Percentiles rank a stretch among this genome's conserved stretches.
These are phyloP conservation scores for Lepilemur septentrionalis DNA, from an alignment of 2,797 vertebrate species.

Conservation along the genomic window DNA sequence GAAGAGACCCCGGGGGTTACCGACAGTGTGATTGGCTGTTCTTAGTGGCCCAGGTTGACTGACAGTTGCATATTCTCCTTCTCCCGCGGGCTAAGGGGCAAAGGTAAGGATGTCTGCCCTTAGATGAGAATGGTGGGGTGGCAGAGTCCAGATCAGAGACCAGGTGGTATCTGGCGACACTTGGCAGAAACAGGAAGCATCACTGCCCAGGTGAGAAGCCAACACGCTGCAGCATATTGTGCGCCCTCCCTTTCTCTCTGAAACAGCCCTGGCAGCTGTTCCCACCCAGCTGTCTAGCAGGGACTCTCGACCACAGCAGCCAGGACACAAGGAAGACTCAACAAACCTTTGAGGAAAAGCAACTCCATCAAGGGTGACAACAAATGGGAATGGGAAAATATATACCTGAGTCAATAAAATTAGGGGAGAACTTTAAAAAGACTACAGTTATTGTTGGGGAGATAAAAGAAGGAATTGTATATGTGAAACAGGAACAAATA, in stretches of 20 bases:
- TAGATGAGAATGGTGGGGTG: not conserved
- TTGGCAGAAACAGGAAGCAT: not conserved
- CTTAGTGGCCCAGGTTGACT: not conserved
- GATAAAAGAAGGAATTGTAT: not conserved
- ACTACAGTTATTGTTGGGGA: not conserved
- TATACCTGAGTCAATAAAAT: not conserved
- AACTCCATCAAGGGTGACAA: not conserved
- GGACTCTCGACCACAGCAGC: not conserved
- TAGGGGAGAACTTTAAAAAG: not conserved
- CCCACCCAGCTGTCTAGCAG: not conserved
- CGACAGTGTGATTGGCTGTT: not conserved
- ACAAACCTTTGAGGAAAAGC: not conserved
- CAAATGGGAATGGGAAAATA: not conserved
- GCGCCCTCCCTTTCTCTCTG: rapidly evolving
- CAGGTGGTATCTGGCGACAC: not conserved
- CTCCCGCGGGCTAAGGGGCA: not conserved
- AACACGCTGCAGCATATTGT: not conserved
- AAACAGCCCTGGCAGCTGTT: not conserved
- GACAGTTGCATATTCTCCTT: not conserved
- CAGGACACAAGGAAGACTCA: not conserved
- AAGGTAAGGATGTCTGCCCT: not conserved
- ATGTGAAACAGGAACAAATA: not conserved
- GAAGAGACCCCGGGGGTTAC: not conserved
- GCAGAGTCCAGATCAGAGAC: not conserved
- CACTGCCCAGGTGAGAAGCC: not conserved